A percentile compares a stretch with the other conserved stretches of the same genome.
Conservation (phyloP, 2,888 invertebrate genomes). For the Platycnemis pennipes region DNA sequence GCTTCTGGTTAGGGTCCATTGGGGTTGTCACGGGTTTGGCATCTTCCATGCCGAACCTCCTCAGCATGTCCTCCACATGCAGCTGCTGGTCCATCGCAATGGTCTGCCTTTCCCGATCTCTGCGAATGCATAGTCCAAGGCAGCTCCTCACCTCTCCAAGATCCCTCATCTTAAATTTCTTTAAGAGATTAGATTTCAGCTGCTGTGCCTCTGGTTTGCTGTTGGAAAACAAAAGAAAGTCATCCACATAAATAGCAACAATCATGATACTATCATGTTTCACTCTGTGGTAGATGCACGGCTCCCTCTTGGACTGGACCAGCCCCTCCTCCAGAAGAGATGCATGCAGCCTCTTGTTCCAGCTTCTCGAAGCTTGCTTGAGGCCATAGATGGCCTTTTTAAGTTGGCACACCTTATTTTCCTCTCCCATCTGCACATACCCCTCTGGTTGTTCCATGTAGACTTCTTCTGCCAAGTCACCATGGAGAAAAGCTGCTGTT, state of each 20-base stretch:
- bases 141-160: slow-evolving; percentile 68
- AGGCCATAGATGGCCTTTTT: neutral
- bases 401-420: slow-evolving; percentile 24
- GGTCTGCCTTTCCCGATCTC: slow-evolving; percentile 39
- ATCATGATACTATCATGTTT: slow-evolving; percentile 17
- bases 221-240: slow-evolving; percentile 71
- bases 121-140: slow-evolving; percentile 49
- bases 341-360: neutral
- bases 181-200: no score
- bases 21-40: slow-evolving; percentile 71
- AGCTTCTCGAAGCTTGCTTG: neutral
- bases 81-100: neutral
- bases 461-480: neutral
- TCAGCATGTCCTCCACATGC: slow-evolving; percentile 60
- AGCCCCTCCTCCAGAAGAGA: slow-evolving; percentile 40
- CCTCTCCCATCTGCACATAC: neutral
- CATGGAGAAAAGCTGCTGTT: slow-evolving; percentile 20
- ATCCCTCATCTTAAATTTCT: slow-evolving; percentile 68
- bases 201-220: no score
- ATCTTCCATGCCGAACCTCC: slow-evolving; percentile 70
- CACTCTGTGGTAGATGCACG: slow-evolving; percentile 1
- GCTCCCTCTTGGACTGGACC: slow-evolving; percentile 8
- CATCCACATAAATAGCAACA: slow-evolving; percentile 72
- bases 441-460: neutral
- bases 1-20: slow-evolving; percentile 69